These are phyloP conservation scores for Metaphire vulgaris DNA, from an alignment of 1,140 invertebrate genomes.

Conservation along the genomic window DNA sequence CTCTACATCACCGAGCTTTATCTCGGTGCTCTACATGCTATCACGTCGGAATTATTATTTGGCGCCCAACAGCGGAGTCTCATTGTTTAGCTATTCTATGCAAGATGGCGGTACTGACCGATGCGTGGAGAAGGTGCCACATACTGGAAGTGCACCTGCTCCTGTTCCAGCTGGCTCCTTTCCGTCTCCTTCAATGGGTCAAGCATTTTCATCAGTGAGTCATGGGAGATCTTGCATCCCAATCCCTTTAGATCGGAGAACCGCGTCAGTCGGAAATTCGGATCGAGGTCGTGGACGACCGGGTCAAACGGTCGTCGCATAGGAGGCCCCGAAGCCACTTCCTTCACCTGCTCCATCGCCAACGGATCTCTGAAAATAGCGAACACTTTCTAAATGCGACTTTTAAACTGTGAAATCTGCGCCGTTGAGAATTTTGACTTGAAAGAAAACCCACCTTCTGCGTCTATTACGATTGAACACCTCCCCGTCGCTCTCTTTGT, in stretches of 20 bases:
- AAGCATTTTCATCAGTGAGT: slow-evolving; percentile 87
- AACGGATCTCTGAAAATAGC: no score
- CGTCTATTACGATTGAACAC: background rate
- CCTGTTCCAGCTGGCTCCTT: slow-evolving; percentile 47
- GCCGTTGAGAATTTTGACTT: no score
- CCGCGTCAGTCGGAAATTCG: slow-evolving; percentile 85
- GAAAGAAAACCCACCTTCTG: background rate
- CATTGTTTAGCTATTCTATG: background rate
- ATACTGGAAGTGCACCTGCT: slow-evolving; percentile 50
- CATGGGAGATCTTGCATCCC: slow-evolving; percentile 98
- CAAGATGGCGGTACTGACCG: slow-evolving; percentile 40
- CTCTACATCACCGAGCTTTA: no score
- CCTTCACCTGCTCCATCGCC: background rate
- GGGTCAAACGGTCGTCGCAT: slow-evolving; percentile 74
- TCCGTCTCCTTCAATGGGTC: slow-evolving; percentile 71
- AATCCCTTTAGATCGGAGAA: slow-evolving; percentile 97
- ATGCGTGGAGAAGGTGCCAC: slow-evolving; percentile 43
- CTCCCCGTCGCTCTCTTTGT: background rate
- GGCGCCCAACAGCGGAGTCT: no score
- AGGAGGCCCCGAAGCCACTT: background rate
- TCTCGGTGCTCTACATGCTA: no score
- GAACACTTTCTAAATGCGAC: no score
- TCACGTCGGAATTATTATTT: no score
- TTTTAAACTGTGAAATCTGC: no score
- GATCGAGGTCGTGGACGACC: slow-evolving; percentile 84